Evolutionary conservation across 2,888 invertebrate species (phyloP), one percentile per base, ranked within the genome.

Genomic region (Drosophila putrida): DNA sequence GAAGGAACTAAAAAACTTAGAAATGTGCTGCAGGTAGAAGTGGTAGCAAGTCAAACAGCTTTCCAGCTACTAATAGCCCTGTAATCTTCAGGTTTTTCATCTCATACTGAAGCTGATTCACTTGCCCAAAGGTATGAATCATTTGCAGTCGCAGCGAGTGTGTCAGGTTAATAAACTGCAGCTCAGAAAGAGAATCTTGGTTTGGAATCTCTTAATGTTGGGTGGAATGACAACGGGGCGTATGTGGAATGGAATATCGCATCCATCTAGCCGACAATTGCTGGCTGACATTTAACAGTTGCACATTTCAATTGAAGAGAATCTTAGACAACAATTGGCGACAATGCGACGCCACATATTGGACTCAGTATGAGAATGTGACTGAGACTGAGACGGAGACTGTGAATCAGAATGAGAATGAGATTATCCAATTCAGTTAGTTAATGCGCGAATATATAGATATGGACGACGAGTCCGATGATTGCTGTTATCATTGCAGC

Each of bases 291-390:
- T 88, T 83, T 88, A 74, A 71, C 87, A 89, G 88, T 89, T 90
- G 90, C 90, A 90, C 90, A 90, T 90, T 90, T 90, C 90, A 91
- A 90, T 90, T 90, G 82, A 90, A 71, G 68, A 55, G 71, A 75
- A 78, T 71, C 78, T 78, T 75, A 79, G 79, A 72, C 67, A 58
- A 53, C 71, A 61, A 64, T 71, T 75, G 68, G 71, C 80, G 80
- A 80, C 79, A 75, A 64, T 67, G 76, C 68, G 80, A 69, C 76
- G 82, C 77, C 76, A 60, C 35, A 58, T 15, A 27, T 73, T 73
- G 63, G 63, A 41, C 41, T 46, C 65, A 63, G 54, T 43, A 27
- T n/a, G 39, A 41, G 39, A 31, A 15, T 50, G 46, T 55, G 51
- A 58, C 35, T 55, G 58, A 74, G 58, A 46, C 20, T 31, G 31